A percentile compares a stretch with the other conserved stretches of the same genome.
Conservation (phyloP, 2,797 vertebrate genomes). For the Vireo griseus region DNA sequence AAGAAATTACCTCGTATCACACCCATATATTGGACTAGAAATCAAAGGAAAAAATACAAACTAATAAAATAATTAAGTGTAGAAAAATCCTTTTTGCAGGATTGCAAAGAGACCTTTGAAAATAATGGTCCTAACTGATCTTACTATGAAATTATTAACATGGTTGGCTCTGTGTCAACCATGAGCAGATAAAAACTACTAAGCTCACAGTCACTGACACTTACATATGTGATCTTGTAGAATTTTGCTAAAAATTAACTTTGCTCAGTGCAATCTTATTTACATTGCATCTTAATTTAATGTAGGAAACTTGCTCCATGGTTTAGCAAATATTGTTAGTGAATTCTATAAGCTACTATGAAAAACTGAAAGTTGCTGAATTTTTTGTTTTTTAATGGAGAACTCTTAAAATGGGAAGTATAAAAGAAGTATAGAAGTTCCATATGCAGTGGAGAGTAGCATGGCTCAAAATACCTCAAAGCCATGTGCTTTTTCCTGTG, state of each 20-base stretch:
- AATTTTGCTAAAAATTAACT: neutral
- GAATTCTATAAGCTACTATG: neutral
- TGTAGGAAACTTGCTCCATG: neutral
- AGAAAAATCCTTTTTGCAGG: neutral
- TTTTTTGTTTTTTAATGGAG: neutral
- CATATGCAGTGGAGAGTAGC: neutral
- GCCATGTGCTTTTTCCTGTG: neutral
- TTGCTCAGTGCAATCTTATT: neutral
- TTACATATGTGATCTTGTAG: neutral
- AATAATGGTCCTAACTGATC: neutral
- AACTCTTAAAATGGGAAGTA: neutral
- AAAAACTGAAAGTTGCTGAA: neutral
- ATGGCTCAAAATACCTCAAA: neutral
- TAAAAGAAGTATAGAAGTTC: neutral
- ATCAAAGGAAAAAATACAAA: neutral
- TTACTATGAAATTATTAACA: neutral
- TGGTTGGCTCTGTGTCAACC: neutral
- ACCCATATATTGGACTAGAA: neutral
- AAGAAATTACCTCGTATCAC: neutral
- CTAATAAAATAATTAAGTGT: neutral
- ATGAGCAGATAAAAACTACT: neutral
- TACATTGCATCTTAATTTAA: neutral
- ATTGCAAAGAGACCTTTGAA: neutral
- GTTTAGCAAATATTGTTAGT: neutral
- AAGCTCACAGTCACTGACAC: neutral